Percentiles rank a stretch among this genome's conserved stretches.
Conservation (phyloP, 1,140 invertebrate genomes). For the Psix sp. region DNA sequence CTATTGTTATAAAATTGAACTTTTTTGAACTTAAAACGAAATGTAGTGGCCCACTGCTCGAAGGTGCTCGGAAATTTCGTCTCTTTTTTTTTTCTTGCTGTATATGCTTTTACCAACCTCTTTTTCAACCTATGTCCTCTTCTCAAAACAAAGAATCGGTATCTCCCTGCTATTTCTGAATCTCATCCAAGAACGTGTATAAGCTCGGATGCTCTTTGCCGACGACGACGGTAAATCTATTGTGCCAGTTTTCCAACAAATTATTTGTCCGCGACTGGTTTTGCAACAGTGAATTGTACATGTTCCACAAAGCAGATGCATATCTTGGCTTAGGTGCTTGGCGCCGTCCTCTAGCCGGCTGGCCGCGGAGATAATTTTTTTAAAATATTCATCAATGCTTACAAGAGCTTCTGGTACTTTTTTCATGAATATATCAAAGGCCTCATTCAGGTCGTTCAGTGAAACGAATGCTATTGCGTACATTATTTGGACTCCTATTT, state of each 20-base stretch:
- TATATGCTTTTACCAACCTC: no score
- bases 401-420: not conserved
- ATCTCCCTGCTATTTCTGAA: conserved; percentile 20
- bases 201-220: conserved; percentile 22
- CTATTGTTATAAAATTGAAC: no score
- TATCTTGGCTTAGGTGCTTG: no score
- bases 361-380: no score
- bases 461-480: conserved; percentile 18
- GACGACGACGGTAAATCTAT: conserved; percentile 11
- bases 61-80: no score
- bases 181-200: conserved; percentile 18
- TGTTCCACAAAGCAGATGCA: no score
- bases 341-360: no score
- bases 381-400: conserved; percentile 1
- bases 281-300: conserved; percentile 4
- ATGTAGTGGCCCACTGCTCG: no score
- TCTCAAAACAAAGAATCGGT: not conserved
- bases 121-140: not conserved
- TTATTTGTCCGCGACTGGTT: conserved; percentile 16
- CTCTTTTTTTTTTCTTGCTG: no score
- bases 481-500: conserved; percentile 13
- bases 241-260: conserved; percentile 25
- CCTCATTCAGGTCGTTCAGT: not conserved
- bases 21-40: no score
- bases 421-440: conserved; percentile 10